Percentiles rank a stretch among this genome's conserved stretches.
Conservation (phyloP, 2,797 vertebrate species). For the Rhinogobio ventralis region DNA sequence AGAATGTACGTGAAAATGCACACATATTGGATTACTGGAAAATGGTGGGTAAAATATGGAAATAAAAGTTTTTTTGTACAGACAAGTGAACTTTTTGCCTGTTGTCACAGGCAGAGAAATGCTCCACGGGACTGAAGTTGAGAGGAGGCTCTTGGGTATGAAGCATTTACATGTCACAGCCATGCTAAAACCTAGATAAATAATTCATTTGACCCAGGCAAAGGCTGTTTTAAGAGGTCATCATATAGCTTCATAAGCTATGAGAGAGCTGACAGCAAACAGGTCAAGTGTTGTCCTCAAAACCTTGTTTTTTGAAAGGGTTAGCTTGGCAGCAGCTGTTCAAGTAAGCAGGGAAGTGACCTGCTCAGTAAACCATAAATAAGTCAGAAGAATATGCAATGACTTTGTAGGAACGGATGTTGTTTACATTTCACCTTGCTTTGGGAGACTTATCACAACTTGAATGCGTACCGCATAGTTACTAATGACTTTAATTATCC, state of each 20-base stretch:
- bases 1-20: not conserved
- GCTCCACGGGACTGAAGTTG: constrained; percentile 71
- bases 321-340: constrained; percentile 81
- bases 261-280: constrained; percentile 79
- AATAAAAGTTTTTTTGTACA: constrained; percentile 27
- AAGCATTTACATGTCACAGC: constrained; percentile 79
- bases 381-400: constrained; percentile 79
- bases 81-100: constrained; percentile 47
- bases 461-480: constrained; percentile 14
- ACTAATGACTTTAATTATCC: constrained; percentile 23
- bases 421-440: constrained; percentile 61
- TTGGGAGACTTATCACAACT: constrained; percentile 33
- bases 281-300: constrained; percentile 74
- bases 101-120: constrained; percentile 73
- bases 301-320: constrained; percentile 72
- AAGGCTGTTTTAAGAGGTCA: constrained; percentile 78
- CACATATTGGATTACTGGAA: constrained; percentile 10
- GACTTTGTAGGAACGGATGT: constrained; percentile 56
- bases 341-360: constrained; percentile 80
- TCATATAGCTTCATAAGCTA: constrained; percentile 75
- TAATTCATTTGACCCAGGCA: constrained; percentile 81
- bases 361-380: constrained; percentile 85
- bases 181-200: constrained; percentile 79
- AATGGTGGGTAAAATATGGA: constrained; percentile 18
- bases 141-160: constrained; percentile 73